Percentiles rank a stretch among this genome's conserved stretches.
Evolutionary conservation across 2,797 vertebrate species (phyloP).

Genomic region (Anguilla marmorata): DNA sequence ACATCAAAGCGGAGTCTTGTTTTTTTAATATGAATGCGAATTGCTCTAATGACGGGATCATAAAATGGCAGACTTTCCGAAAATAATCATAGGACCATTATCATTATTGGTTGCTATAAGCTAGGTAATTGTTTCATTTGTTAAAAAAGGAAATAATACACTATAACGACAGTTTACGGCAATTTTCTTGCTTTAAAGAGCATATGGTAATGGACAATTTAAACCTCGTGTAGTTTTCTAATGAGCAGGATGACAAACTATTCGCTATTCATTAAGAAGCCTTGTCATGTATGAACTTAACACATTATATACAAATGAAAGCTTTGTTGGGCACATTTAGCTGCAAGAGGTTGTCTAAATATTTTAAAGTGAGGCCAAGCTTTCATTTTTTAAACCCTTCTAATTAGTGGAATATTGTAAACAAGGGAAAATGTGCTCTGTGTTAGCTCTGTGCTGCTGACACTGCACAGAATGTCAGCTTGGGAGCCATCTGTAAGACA

Average conservation of each 20-base stretch:
- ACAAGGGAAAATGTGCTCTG: neutral
- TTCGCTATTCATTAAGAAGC: neutral
- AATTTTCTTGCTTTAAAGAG: neutral
- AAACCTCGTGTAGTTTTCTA: neutral
- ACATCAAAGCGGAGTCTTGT: neutral
- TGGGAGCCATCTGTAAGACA: neutral
- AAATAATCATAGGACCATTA: neutral
- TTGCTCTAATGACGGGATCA: constrained; percentile 2
- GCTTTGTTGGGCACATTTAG: constrained; percentile 2
- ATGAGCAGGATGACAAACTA: neutral
- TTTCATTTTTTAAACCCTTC: neutral
- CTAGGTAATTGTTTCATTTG: neutral
- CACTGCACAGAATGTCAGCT: neutral
- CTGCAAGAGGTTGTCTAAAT: neutral
- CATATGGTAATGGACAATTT: neutral
- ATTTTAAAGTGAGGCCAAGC: neutral
- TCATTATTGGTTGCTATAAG: neutral
- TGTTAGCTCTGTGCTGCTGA: neutral
- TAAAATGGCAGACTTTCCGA: constrained; percentile 15
- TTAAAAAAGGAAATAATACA: neutral
- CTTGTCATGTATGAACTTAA: neutral
- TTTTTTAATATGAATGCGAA: neutral
- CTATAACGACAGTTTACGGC: neutral
- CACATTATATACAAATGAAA: neutral
- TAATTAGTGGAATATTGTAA: constrained; percentile 5